A percentile compares a stretch with the other conserved stretches of the same genome.
Conservation (phyloP, 2,797 vertebrate species). For the Arctocebus calabarensis region DNA sequence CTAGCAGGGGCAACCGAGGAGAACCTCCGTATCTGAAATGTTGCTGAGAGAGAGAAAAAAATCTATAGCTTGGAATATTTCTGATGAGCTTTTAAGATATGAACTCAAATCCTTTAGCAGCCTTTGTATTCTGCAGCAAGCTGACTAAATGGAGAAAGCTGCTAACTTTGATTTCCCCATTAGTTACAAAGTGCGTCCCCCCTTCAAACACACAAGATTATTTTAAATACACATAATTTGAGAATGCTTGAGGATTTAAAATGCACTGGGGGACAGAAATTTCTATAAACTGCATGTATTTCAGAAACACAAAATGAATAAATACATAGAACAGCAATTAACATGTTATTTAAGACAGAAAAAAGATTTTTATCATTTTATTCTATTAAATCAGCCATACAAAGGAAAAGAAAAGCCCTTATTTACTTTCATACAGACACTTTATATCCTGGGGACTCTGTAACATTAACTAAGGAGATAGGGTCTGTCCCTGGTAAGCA, state of each 20-base stretch:
- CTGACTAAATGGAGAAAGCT: constrained; percentile 40
- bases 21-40: constrained; percentile 65
- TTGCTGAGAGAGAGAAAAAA: constrained; percentile 69
- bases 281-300: constrained; percentile 48
- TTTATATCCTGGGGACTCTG: constrained; percentile 83
- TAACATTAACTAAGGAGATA: constrained; percentile 75
- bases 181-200: neutral
- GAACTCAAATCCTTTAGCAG: constrained; percentile 42
- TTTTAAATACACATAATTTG: constrained; percentile 61
- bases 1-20: constrained; percentile 68
- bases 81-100: constrained; percentile 76
- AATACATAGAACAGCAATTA: constrained; percentile 58
- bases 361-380: constrained; percentile 61
- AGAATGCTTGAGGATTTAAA: constrained; percentile 49
- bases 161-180: constrained; percentile 7
- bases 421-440: constrained; percentile 76
- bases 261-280: neutral
- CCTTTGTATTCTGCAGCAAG: constrained; percentile 62
- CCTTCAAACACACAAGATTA: neutral
- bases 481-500: neutral
- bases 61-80: constrained; percentile 71
- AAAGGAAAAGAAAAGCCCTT: constrained; percentile 68
- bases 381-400: constrained; percentile 71
- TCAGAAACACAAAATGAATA: constrained; percentile 62
- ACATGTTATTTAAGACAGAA: constrained; percentile 71